Conservation (phyloP, 1,140 invertebrate genomes). For the Scylla paramamosain region DNA sequence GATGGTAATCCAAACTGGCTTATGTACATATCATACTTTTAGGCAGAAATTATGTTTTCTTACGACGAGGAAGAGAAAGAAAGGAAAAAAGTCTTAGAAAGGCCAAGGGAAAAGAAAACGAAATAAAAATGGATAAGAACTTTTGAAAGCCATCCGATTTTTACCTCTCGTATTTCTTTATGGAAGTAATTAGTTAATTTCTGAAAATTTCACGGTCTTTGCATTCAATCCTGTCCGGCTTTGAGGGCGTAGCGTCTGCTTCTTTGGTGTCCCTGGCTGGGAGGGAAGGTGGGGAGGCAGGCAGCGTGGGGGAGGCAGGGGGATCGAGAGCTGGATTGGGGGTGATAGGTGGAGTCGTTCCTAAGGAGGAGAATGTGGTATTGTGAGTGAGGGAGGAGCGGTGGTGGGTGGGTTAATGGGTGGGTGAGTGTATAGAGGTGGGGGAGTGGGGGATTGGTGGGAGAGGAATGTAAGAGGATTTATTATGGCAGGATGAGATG, state of each 20-base stretch:
- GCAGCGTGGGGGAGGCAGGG: neutral
- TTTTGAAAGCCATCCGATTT: neutral
- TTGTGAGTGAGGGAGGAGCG: too few relatives aligned
- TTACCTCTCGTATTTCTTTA: neutral
- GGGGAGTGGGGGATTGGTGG: too few relatives aligned
- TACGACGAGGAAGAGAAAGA: neutral
- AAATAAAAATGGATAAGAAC: neutral
- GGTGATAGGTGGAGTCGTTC: too few relatives aligned
- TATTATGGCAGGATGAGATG: too few relatives aligned
- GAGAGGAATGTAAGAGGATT: too few relatives aligned
- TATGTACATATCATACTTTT: too few relatives aligned
- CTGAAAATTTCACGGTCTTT: constrained; percentile 14
- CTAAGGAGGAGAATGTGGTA: too few relatives aligned
- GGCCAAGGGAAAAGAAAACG: neutral
- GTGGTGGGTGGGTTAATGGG: too few relatives aligned
- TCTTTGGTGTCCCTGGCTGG: neutral
- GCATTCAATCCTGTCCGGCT: constrained; percentile 11
- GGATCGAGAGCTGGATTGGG: neutral
- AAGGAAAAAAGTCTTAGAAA: neutral
- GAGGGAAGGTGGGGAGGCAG: neutral
- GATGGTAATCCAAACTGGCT: too few relatives aligned
- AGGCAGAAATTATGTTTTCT: neutral
- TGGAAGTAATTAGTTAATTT: constrained; percentile 16
- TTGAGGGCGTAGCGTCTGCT: neutral
- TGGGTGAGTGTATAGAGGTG: too few relatives aligned